Evolutionary conservation across 2,888 invertebrate genomes (phyloP), one percentile per base, ranked within the genome.

Genomic region (Drosophila hamatofila): DNA sequence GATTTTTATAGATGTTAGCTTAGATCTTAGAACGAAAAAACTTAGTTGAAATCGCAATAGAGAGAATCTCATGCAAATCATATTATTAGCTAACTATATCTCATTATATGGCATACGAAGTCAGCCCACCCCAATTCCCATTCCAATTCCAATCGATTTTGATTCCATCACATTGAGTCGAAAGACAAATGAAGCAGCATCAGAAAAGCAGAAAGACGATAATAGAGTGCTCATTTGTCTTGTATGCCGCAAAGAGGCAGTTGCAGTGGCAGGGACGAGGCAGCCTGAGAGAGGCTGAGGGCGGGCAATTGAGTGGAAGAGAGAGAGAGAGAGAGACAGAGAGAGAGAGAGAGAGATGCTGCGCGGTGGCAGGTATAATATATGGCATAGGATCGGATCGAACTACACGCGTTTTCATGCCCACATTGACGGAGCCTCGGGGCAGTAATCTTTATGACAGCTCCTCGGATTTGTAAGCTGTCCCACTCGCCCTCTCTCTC

Each of bases 151-250:
- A 25, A 25, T 39, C 23, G 39, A 39, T 37, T 25, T 54, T n/a
- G 54, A 77, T 67, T 72, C 78, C 68, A 74, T 74, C 77, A 71
- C 75, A 77, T 72, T 56, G 55, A 56, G 62, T 65, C 65, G 67
- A 73, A 83, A 86, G 80, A 84, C 82, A 83, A 88, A 85, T 85
- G 88, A 88, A 88, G 80, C 78, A 80, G 83, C 78, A 64, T 72
- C 85, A 69, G 42, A 23, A 84, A 84, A 85, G 82, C 86, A 84
- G 83, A 84, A 82, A 88, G 88, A 88, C 88, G 88, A 88, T 84
- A 84, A 84, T 84, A 88, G 83, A 88, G 83, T 85, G 88, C 85
- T 84, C 83, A 84, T 84, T 84, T 84, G 88, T 84, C 83, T 84
- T 84, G 80, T 78, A 78, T 71, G 85, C 80, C 78, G 78, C 84